A percentile compares a stretch with the other conserved stretches of the same genome.
These are phyloP conservation scores for Torymus aiolomorphi DNA, from an alignment of 2,888 invertebrate species.

Conservation along the genomic window DNA sequence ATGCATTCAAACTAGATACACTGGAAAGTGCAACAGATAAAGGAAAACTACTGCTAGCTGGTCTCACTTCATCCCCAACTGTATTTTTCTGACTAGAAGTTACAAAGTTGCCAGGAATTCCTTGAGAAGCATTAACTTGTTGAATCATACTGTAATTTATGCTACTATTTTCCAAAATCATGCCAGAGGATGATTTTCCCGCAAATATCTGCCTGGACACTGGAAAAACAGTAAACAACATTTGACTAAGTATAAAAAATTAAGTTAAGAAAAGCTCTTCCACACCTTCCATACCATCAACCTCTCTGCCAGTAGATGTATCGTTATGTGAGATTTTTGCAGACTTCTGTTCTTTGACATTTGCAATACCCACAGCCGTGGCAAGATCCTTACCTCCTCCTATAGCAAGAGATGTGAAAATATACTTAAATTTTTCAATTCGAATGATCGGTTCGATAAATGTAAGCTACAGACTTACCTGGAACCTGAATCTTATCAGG, in stretches of 20 bases:
- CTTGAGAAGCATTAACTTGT: conserved; percentile 5
- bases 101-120: conserved; percentile 1
- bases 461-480: conserved; percentile 75
- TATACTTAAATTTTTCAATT: neutral
- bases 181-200: neutral
- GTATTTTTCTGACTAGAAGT: conserved; percentile 6
- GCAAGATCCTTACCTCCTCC: conserved; percentile 89
- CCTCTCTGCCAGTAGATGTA: neutral
- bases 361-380: conserved; percentile 73
- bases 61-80: neutral
- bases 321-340: too few species aligned
- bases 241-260: neutral
- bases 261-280: neutral
- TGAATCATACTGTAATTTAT: neutral
- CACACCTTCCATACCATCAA: neutral
- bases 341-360: neutral
- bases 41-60: neutral
- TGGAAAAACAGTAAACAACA: conserved; percentile 4
- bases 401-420: neutral
- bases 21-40: too few species aligned
- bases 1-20: too few species aligned
- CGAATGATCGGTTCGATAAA: neutral
- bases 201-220: neutral
- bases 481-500: conserved; percentile 95
- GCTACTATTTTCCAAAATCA: neutral